Base-by-base conservation (phyloP, 1,140 invertebrate genomes). In the Eupristina koningsbergeri region DNA sequence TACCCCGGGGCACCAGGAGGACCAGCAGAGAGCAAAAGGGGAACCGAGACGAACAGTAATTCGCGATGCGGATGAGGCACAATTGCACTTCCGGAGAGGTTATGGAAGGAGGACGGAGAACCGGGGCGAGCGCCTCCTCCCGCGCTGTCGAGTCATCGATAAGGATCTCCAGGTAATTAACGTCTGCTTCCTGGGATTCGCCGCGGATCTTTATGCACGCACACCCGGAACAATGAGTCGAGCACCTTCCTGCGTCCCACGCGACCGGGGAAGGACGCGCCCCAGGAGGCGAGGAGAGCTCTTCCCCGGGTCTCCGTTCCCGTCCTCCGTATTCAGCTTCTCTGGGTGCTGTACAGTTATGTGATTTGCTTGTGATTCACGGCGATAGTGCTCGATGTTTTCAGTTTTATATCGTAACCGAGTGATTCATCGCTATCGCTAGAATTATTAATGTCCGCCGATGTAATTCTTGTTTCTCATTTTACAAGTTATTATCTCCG, bases 111-210 rank as follows among this genome's bases (percentile, higher is more conserved):
- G 61, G 22, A 8, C 13, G 61, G 61, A n/a, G n/a, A n/a, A n/a
- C n/a, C n/a, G n/a, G n/a, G 3, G 63, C 29, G 29, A 11, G 11
- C 31, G 63, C 29, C 11, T 13, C 13, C 31, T 17, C 63, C 11
- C 9, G 67, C 19, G 7, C 67, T 13, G 67, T 17, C 47, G 26
- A 73, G 47, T 15, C 31, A 13, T 50, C 73, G 81, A 82, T 77
- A 82, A 77, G 81, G 29, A 82, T 82, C 81, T 53, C 73, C 5
- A 13, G 34, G 67, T 77, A 82, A 82, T 82, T 82, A 82, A 82
- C 69, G 36, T 75, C 58, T 63, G 36, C 73, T 82, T 67, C 31
- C 58, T 53, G 58, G 80, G 31, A 45, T 45, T 31, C 15, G 39
- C 45, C 17, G 26, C 5, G 53, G n/a, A n/a, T n/a, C n/a, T n/a